A percentile compares a stretch with the other conserved stretches of the same genome.
phyloP scores from a whole-genome alignment of 1,140 invertebrate species.

The Brachionus angularis region DNA sequence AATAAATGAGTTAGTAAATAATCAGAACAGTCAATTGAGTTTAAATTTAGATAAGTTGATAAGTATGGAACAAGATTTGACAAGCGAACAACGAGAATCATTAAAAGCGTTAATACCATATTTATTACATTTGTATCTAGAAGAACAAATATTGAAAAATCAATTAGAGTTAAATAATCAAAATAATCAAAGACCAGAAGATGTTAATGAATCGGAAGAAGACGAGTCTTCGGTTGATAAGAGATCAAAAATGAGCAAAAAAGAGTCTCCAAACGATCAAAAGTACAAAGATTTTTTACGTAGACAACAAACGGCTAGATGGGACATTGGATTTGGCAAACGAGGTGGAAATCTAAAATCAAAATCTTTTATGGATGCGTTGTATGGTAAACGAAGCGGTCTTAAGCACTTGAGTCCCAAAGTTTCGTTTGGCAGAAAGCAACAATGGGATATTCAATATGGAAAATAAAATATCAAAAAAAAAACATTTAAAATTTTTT shows the following conservation, averaged over 20 bases:
- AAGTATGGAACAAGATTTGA: background rate
- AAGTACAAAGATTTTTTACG: constrained; percentile 34
- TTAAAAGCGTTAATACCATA: constrained; percentile 9
- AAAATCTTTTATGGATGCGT: constrained; percentile 26
- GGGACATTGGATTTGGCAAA: constrained; percentile 40
- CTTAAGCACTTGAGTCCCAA: constrained; percentile 26
- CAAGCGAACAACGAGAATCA: constrained; percentile 20
- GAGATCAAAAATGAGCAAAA: constrained; percentile 7
- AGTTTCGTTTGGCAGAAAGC: constrained; percentile 37
- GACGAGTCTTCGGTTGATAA: background rate
- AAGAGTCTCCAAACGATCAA: constrained; percentile 9
- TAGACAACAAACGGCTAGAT: constrained; percentile 36
- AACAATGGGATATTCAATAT: constrained; percentile 44
- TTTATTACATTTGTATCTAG: background rate
- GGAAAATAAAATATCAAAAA: constrained; percentile 33
- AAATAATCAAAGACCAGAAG: background rate
- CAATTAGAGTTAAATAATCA: no score
- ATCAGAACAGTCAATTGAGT: no score
- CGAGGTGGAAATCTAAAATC: background rate
- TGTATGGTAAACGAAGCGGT: constrained; percentile 35
- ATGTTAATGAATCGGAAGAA: background rate
- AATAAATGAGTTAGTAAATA: no score
- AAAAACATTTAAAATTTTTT: background rate
- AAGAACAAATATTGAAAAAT: background rate
- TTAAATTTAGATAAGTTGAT: background rate